phyloP scores from a whole-genome alignment of 2,797 vertebrate genomes.

The Fistularia commersonii region DNA sequence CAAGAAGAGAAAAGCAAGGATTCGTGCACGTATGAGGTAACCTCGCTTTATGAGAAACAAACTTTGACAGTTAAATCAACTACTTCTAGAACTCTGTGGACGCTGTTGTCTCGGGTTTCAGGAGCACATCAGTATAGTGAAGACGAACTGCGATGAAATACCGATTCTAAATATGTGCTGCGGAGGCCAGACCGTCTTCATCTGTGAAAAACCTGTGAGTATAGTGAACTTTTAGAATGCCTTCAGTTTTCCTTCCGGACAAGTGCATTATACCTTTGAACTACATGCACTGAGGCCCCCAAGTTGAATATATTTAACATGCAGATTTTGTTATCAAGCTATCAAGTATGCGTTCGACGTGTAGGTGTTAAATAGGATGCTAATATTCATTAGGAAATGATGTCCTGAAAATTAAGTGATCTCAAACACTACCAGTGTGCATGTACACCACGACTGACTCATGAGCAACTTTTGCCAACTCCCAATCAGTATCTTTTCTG shows the following conservation, averaged over 20 bases:
- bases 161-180: conserved; percentile 70
- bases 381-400: too few species aligned
- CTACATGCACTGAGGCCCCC: too few species aligned
- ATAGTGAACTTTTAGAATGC: background rate
- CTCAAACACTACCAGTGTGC: too few species aligned
- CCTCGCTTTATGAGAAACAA: background rate
- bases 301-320: too few species aligned
- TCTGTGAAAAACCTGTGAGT: conserved; percentile 86
- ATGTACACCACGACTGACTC: too few species aligned
- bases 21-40: conserved; percentile 58
- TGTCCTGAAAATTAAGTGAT: too few species aligned
- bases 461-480: background rate
- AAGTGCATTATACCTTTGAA: background rate
- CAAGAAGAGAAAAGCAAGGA: conserved; percentile 43
- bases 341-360: background rate
- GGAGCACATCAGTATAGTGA: conserved; percentile 77
- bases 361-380: background rate
- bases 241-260: too few species aligned
- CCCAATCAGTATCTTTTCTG: background rate
- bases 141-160: conserved; percentile 59
- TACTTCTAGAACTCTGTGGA: background rate
- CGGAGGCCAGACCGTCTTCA: conserved; percentile 66
- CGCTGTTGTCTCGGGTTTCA: conserved; percentile 46
- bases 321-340: too few species aligned
- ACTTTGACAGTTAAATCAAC: too few species aligned